Evolutionary conservation across 2,888 invertebrate genomes (phyloP).

Genomic region (Thereva nobilitata): DNA sequence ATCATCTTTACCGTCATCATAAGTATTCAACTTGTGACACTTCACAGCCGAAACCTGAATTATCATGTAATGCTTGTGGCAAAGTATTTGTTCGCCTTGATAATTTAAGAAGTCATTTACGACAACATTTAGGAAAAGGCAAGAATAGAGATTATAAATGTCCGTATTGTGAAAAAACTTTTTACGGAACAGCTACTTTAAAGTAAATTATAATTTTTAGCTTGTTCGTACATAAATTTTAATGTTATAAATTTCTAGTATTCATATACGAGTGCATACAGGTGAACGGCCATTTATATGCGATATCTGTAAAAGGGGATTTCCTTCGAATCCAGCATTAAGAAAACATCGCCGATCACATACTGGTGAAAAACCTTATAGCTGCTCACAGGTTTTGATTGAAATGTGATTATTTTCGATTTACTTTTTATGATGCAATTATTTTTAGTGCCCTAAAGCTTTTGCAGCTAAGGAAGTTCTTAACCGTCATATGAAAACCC

Average conservation of each 20-base stretch:
- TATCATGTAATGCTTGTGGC: conserved; percentile 57
- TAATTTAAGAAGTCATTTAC: conserved; percentile 71
- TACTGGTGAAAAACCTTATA: conserved; percentile 68
- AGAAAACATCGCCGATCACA: conserved; percentile 72
- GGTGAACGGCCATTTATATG: conserved; percentile 71
- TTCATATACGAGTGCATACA: conserved; percentile 71
- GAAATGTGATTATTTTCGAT: conserved; percentile 5
- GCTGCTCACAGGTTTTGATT: conserved; percentile 58
- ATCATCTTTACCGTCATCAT: conserved; percentile 67
- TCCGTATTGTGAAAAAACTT: conserved; percentile 68
- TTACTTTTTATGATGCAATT: conserved; percentile 12
- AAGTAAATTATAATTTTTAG: conserved; percentile 49
- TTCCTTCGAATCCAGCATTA: conserved; percentile 74
- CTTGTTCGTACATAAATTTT: conserved; percentile 17
- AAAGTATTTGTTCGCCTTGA: conserved; percentile 63
- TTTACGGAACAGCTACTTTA: conserved; percentile 65
- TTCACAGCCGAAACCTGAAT: conserved; percentile 48
- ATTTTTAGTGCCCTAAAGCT: conserved; percentile 70
- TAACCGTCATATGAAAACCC: conserved; percentile 74
- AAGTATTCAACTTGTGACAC: conserved; percentile 54
- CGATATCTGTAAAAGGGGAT: conserved; percentile 73
- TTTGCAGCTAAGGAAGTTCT: conserved; percentile 84
- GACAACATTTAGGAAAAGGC: conserved; percentile 68
- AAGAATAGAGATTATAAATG: conserved; percentile 66
- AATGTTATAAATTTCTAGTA: conserved; percentile 50